A percentile compares a stretch with the other conserved stretches of the same genome.
Conservation (phyloP, 2,888 invertebrate genomes). For the Oligia latruncula region DNA sequence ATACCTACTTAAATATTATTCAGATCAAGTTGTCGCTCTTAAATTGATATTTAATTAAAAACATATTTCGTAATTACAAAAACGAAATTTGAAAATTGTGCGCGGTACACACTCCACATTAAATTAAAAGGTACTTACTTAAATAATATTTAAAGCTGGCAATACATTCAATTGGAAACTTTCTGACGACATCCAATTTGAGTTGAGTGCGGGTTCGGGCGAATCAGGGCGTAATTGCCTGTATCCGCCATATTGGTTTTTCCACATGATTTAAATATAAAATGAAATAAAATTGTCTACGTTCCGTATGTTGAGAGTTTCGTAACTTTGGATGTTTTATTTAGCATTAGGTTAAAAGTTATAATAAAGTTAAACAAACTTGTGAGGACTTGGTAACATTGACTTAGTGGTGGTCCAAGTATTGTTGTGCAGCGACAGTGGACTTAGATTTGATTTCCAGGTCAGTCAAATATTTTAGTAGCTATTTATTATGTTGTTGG, state of each 20-base stretch:
- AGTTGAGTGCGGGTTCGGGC: conserved; percentile 35
- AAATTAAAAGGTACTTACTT: not conserved
- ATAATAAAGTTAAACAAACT: not conserved
- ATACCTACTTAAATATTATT: not conserved
- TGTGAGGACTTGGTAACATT: not conserved
- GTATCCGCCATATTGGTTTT: conserved; percentile 25
- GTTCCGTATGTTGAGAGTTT: not conserved
- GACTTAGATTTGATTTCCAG: not conserved
- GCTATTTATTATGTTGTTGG: not conserved
- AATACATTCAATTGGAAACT: conserved; percentile 45
- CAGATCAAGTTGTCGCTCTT: not conserved
- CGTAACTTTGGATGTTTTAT: not conserved
- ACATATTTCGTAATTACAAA: conserved; percentile 2
- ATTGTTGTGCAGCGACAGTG: too few relatives aligned
- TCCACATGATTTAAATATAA: conserved; percentile 23
- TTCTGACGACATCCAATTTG: conserved; percentile 41
- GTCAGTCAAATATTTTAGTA: not conserved
- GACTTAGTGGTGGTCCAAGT: not conserved
- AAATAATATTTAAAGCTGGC: conserved; percentile 17
- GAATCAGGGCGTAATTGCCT: conserved; percentile 24
- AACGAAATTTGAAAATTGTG: conserved; percentile 9
- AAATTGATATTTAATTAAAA: conserved; percentile 10
- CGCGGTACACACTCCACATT: not conserved
- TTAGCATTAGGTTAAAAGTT: not conserved
- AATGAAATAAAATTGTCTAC: conserved; percentile 6